Evolutionary conservation across 2,888 invertebrate species (phyloP), one percentile per base, ranked within the genome.

Genomic region (Phoenoteleia sp.): DNA sequence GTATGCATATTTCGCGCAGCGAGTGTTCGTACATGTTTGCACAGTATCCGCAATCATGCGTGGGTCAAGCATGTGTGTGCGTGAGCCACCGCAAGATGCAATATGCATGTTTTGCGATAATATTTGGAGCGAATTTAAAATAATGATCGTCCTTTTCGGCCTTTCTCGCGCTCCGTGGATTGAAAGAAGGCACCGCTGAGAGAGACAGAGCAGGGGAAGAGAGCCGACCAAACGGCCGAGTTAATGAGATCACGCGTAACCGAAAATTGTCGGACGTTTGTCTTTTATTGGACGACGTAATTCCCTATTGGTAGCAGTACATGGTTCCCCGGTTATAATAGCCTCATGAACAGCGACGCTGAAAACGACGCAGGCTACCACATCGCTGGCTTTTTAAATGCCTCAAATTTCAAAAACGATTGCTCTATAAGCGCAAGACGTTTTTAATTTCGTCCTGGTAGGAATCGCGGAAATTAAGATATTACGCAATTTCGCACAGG

Each of bases 241-340:
- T 93, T 93, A 93, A 93, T 93, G 93, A 93, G 93, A 93, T 93
- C 93, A 93, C 93, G 92, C 92, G 92, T 93, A 93, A 92, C 91
- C 93, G 91, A 93, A 93, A 93, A 93, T 93, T 93, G 93, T 92
- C 89, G 90, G 91, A 86, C 91, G 91, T 90, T 88, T 90, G 83
- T 90, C 92, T 92, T 92, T 92, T 91, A 93, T 92, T 92, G 92
- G 91, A 87, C 87, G 83, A 86, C 81, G 83, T 75, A 69, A 87
- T 84, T 69, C 67, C 76, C 66, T 45, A 82, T 77, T 83, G 72
- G 72, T 75, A 66, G 80, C 72, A 4, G 56, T n/a, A n/a, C 42
- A 21, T 74, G 7, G 72, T 58, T 66, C 17, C 29, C 13, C 58
- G 58, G 17, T 66, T 47, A 58, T 72, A 79, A 79, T 71, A 64